Evolutionary conservation across 2,888 invertebrate genomes (phyloP).

Genomic region (Xanthia icteritia): DNA sequence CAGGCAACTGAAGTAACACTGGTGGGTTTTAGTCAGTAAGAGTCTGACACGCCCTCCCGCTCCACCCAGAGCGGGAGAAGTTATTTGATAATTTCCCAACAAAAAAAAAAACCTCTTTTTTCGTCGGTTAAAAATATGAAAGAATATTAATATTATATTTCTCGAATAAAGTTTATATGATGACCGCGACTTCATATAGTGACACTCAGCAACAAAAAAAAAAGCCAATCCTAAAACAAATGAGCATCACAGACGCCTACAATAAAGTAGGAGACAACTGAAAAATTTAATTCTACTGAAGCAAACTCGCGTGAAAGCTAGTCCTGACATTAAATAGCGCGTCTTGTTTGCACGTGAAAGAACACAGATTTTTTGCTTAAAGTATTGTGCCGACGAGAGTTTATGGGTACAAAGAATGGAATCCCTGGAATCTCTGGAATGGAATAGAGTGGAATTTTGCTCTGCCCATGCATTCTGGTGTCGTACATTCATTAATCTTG

Average conservation of each 20-base stretch:
- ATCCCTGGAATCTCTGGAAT: conserved; percentile 49
- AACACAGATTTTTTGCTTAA: conserved; percentile 40
- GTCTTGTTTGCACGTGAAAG: conserved; percentile 31
- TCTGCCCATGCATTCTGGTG: conserved; percentile 36
- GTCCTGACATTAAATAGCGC: conserved; percentile 16
- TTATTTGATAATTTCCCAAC: no score
- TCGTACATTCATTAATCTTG: conserved; percentile 48
- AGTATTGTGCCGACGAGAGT: conserved; percentile 29
- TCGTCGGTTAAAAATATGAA: no score
- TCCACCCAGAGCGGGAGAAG: no score
- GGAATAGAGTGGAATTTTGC: conserved; percentile 44
- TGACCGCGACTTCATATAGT: no score
- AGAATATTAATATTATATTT: no score
- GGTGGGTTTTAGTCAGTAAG: no score
- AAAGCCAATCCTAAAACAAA: background rate
- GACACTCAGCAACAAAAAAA: no score
- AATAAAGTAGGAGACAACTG: background rate
- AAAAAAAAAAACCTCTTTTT: no score
- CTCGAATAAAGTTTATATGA: no score
- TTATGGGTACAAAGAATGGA: conserved; percentile 40
- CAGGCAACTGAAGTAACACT: no score
- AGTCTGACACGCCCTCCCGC: no score
- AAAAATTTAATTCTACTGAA: background rate
- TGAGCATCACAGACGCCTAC: background rate
- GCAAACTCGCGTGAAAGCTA: background rate